phyloP scores from a whole-genome alignment of 1,140 invertebrate species.

The Pectinophora gossypiella region DNA sequence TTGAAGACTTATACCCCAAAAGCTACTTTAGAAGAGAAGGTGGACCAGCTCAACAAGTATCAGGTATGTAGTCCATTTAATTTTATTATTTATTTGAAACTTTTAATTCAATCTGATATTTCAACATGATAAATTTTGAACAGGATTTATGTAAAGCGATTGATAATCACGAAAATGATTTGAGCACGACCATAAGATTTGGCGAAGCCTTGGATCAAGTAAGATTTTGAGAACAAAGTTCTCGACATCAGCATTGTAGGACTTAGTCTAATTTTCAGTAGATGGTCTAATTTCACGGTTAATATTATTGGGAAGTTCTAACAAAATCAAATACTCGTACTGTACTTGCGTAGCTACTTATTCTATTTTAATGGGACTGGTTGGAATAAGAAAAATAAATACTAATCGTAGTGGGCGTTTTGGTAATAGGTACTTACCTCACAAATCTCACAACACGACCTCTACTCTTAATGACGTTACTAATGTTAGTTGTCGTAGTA shows the following conservation, averaged over 20 bases:
- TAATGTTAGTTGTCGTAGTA: slow-evolving; percentile 62
- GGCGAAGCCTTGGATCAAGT: slow-evolving; percentile 91
- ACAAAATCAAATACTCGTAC: neutral
- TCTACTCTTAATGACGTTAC: slow-evolving; percentile 29
- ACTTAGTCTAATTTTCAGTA: slow-evolving; percentile 68
- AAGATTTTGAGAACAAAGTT: slow-evolving; percentile 73
- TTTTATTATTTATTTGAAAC: slow-evolving; percentile 8
- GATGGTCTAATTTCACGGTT: slow-evolving; percentile 51
- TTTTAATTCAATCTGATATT: slow-evolving; percentile 13
- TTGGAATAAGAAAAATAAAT: neutral
- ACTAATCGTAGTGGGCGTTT: slow-evolving; percentile 5
- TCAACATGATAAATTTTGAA: slow-evolving; percentile 51
- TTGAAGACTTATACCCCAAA: slow-evolving; percentile 92
- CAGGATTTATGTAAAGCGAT: slow-evolving; percentile 86
- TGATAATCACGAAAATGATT: slow-evolving; percentile 82
- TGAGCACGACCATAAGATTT: slow-evolving; percentile 83
- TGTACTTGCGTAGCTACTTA: neutral
- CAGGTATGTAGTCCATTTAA: slow-evolving; percentile 79
- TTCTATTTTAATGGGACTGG: neutral
- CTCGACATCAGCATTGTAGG: slow-evolving; percentile 45
- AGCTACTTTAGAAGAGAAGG: slow-evolving; percentile 92
- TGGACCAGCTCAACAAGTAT: slow-evolving; percentile 92
- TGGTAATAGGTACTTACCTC: slow-evolving; percentile 22
- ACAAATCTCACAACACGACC: slow-evolving; percentile 13
- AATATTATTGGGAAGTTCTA: slow-evolving; percentile 1